phyloP scores from a whole-genome alignment of 2,797 vertebrate genomes.

The Aulostomus chinensis region DNA sequence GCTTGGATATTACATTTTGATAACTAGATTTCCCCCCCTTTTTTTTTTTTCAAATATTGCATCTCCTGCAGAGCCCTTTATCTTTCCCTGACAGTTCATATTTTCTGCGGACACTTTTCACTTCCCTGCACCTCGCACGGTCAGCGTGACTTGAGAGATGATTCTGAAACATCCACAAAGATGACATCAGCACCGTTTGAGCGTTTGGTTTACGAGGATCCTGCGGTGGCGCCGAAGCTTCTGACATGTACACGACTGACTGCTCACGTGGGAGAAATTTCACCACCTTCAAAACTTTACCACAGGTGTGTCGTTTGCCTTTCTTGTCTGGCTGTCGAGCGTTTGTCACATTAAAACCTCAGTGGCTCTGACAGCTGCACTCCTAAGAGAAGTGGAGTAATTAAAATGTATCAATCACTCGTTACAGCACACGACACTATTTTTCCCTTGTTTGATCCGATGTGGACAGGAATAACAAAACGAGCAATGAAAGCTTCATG shows the following conservation, averaged over 20 bases:
- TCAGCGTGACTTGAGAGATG: constrained; percentile 52
- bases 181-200: no score
- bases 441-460: constrained; percentile 52
- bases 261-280: constrained; percentile 63
- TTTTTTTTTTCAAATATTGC: constrained; percentile 27
- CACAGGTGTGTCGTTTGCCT: constrained; percentile 71
- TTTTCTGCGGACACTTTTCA: constrained; percentile 54
- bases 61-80: constrained; percentile 28
- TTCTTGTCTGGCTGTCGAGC: constrained; percentile 44
- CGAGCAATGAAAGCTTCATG: constrained; percentile 71
- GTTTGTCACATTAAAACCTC: constrained; percentile 69
- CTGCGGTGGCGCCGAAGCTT: constrained; percentile 20
- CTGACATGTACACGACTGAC: constrained; percentile 55
- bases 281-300: constrained; percentile 48
- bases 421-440: constrained; percentile 31
- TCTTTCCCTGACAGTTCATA: constrained; percentile 50
- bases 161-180: no score
- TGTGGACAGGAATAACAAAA: constrained; percentile 58
- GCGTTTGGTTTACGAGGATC: constrained; percentile 38
- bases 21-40: constrained; percentile 32
- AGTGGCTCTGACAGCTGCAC: constrained; percentile 47
- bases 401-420: constrained; percentile 73
- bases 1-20: constrained; percentile 44
- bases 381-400: constrained; percentile 71
- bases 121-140: constrained; percentile 52